A percentile compares a stretch with the other conserved stretches of the same genome.
Conservation (phyloP, 2,797 vertebrate species). For the Pogonophryne albipinna region DNA sequence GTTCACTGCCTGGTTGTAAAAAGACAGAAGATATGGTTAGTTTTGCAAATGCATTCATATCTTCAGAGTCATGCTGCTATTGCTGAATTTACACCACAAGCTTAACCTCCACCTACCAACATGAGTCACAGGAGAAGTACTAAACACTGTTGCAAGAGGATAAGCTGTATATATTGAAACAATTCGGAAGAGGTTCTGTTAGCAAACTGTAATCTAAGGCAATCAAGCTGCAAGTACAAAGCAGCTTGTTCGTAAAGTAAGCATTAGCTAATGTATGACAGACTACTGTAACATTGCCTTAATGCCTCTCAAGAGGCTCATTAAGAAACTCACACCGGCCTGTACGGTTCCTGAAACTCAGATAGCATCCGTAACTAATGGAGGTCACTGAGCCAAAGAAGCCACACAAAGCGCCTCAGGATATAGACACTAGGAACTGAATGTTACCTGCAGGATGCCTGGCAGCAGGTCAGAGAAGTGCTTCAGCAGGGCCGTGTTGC, state of each 20-base stretch:
- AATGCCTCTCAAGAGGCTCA: not conserved
- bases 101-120: not conserved
- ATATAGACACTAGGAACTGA: accelerated
- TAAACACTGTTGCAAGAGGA: not conserved
- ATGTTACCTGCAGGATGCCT: conserved; percentile 93
- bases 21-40: conserved; percentile 3
- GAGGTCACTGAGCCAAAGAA: not conserved
- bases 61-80: not conserved
- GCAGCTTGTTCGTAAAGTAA: not conserved
- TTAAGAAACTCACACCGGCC: not conserved
- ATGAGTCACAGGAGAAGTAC: not conserved
- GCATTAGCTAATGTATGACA: conserved; percentile 1
- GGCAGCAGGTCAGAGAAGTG: conserved; percentile 97
- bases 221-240: too few relatives aligned
- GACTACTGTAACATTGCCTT: not conserved
- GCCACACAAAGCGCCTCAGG: too few relatives aligned
- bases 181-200: too few relatives aligned
- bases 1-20: conserved; percentile 89
- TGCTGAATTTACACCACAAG: not conserved
- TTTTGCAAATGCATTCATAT: not conserved
- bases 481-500: conserved; percentile 94
- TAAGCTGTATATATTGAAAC: too few relatives aligned
- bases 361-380: not conserved
- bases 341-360: not conserved
- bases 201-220: too few relatives aligned